Percentiles rank a stretch among this genome's conserved stretches.
Conservation (phyloP, 2,888 invertebrate genomes). For the Chloroclystis v-ata region DNA sequence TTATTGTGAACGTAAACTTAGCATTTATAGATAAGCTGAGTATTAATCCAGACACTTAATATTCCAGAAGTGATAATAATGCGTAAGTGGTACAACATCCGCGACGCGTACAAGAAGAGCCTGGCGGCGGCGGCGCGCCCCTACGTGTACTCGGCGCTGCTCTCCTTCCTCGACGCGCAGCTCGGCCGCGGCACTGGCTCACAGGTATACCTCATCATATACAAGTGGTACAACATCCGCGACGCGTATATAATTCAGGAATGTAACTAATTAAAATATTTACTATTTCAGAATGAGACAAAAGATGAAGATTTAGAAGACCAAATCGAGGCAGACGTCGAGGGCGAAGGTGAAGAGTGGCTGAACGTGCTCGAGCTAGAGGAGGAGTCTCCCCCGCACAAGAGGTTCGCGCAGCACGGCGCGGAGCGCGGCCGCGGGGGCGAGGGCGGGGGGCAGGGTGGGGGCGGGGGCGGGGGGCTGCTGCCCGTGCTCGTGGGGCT, state of each 20-base stretch:
- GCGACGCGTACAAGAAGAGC: constrained; percentile 40
- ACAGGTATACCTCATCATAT: too few species aligned
- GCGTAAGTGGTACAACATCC: constrained; percentile 48
- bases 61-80: constrained; percentile 26
- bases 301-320: too few species aligned
- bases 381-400: constrained; percentile 20
- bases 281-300: too few species aligned
- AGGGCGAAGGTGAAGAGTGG: constrained; percentile 41
- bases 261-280: too few species aligned
- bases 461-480: constrained; percentile 34
- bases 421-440: constrained; percentile 25
- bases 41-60: too few species aligned
- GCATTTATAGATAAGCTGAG: too few species aligned
- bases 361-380: constrained; percentile 45
- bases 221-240: too few species aligned
- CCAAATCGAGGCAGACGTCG: not conserved
- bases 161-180: constrained; percentile 39
- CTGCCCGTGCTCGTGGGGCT: constrained; percentile 45
- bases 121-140: constrained; percentile 29
- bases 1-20: too few species aligned
- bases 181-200: too few species aligned
- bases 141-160: constrained; percentile 44
- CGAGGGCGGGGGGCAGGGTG: constrained; percentile 25
- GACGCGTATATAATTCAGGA: too few species aligned
- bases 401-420: constrained; percentile 13